phyloP scores from a whole-genome alignment of 2,113 vertebrate species.

The Mormyrus lacerda region DNA sequence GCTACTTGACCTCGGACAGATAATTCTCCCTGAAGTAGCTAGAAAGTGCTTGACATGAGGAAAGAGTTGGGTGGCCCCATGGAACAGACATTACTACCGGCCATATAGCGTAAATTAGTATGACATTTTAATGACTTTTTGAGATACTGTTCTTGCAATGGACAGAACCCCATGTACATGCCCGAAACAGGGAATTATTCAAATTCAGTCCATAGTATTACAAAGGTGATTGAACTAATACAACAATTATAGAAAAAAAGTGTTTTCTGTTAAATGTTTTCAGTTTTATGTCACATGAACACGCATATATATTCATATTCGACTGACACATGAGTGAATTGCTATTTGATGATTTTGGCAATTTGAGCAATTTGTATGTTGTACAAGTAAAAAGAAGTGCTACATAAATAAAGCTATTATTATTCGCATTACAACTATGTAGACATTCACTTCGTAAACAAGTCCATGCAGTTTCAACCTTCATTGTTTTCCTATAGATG shows the following conservation, averaged over 20 bases:
- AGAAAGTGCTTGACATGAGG: background rate
- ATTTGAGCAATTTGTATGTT: background rate
- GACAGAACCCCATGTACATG: background rate
- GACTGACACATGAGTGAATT: background rate
- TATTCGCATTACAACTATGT: background rate
- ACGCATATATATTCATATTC: background rate
- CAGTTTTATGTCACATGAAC: background rate
- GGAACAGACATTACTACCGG: background rate
- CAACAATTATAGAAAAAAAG: background rate
- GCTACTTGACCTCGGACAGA: conserved; percentile 47
- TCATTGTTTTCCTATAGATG: background rate
- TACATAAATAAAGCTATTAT: background rate
- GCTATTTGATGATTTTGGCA: background rate
- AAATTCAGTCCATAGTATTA: background rate
- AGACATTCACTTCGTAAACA: background rate
- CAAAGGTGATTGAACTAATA: background rate
- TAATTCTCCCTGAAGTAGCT: conserved; percentile 25
- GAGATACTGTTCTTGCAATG: background rate
- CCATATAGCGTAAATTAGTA: background rate
- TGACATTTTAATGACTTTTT: background rate
- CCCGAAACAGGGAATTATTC: background rate
- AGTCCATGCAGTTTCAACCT: background rate
- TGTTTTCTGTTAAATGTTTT: background rate
- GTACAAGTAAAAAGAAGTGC: background rate
- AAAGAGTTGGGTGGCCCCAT: background rate